phyloP scores from a whole-genome alignment of 2,888 invertebrate genomes.

The Colletes collaris region DNA sequence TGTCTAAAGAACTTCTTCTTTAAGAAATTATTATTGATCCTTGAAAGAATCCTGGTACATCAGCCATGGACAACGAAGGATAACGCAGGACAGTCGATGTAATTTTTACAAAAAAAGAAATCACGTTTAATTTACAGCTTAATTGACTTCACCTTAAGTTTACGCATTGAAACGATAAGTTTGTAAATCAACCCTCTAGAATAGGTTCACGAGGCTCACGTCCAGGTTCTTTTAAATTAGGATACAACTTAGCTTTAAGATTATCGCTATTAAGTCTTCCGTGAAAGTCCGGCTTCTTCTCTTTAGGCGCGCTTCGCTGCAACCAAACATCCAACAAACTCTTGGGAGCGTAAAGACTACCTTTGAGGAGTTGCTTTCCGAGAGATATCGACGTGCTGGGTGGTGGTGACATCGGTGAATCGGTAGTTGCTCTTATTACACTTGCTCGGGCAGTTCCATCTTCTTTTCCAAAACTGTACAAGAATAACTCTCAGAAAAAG shows the following conservation, averaged over 20 bases:
- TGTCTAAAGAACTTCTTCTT: not conserved
- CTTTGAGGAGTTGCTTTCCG: slow-evolving; percentile 79
- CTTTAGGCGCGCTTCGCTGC: slow-evolving; percentile 84
- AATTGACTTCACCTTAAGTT: slow-evolving; percentile 7
- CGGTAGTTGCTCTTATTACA: slow-evolving; percentile 90
- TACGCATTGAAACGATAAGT: slow-evolving; percentile 24
- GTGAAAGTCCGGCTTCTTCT: slow-evolving; percentile 86
- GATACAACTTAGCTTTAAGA: slow-evolving; percentile 89
- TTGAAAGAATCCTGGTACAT: not conserved
- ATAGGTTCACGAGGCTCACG: slow-evolving; percentile 82
- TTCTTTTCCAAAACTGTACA: slow-evolving; percentile 76
- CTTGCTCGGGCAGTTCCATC: slow-evolving; percentile 83
- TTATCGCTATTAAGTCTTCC: slow-evolving; percentile 85
- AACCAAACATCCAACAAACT: slow-evolving; percentile 88
- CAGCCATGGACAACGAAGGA: not conserved
- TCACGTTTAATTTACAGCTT: not conserved
- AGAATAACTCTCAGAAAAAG: slow-evolving; percentile 13
- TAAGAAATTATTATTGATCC: slow-evolving; percentile 4
- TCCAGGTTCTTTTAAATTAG: slow-evolving; percentile 86
- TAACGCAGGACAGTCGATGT: not conserved
- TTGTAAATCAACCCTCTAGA: slow-evolving; percentile 71
- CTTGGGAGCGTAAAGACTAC: slow-evolving; percentile 80
- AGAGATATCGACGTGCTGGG: slow-evolving; percentile 81
- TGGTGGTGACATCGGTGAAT: slow-evolving; percentile 93
- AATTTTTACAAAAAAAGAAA: not conserved